These are phyloP conservation scores for Meda fulgida DNA, from an alignment of 2,797 vertebrate genomes.

Conservation along the genomic window DNA sequence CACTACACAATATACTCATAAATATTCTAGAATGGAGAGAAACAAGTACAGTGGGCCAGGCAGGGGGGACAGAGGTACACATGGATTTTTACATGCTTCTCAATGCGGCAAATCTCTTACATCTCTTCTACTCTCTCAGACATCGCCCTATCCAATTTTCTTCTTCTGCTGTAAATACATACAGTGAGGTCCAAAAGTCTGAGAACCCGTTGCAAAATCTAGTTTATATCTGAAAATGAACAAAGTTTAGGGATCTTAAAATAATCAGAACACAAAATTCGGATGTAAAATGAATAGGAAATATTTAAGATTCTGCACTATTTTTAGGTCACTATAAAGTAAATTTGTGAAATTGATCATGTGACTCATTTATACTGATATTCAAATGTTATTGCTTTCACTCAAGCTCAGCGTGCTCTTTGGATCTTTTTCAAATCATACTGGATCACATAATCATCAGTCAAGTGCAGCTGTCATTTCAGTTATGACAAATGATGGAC, in stretches of 20 bases:
- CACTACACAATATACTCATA: conserved; percentile 49
- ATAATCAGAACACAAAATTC: background rate
- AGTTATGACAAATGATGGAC: background rate
- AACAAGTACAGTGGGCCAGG: conserved; percentile 16
- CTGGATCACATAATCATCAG: background rate
- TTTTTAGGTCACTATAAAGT: background rate
- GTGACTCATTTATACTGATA: background rate
- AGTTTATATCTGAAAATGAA: background rate
- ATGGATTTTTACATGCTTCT: conserved; percentile 16
- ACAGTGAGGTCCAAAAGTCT: background rate
- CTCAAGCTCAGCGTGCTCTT: background rate
- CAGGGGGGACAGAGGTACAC: background rate
- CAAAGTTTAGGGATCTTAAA: background rate
- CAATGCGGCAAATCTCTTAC: conserved; percentile 34
- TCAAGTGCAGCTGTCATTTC: background rate
- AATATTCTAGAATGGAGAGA: conserved; percentile 55
- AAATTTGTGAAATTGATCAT: background rate
- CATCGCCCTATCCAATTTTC: background rate
- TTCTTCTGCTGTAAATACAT: background rate
- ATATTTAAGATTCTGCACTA: no score
- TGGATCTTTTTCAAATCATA: background rate
- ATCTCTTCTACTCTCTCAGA: background rate
- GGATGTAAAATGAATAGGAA: no score
- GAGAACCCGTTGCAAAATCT: background rate
- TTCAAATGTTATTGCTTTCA: background rate